A percentile compares a stretch with the other conserved stretches of the same genome.
These are phyloP conservation scores for Megalopta genalis DNA, from an alignment of 1,140 invertebrate genomes.

Conservation along the genomic window DNA sequence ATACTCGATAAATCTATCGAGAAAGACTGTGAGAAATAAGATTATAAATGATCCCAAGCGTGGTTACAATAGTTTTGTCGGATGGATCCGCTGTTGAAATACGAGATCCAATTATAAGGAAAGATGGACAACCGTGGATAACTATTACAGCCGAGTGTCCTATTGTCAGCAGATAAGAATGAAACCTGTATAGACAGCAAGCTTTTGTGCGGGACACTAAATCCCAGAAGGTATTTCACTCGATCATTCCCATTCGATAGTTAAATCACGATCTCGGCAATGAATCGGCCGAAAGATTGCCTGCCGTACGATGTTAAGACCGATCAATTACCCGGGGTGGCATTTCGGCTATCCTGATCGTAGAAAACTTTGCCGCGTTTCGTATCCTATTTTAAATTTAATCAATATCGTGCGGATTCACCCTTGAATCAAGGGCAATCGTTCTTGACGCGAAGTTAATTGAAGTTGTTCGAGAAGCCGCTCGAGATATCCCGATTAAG, in stretches of 20 bases:
- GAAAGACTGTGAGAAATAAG: no score
- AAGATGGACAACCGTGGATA: no score
- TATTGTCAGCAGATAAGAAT: no score
- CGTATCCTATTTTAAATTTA: slow-evolving; percentile 51
- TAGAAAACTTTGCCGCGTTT: slow-evolving; percentile 27
- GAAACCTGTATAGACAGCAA: no score
- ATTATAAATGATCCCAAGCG: no score
- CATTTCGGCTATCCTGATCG: slow-evolving; percentile 33
- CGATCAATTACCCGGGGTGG: slow-evolving; percentile 48
- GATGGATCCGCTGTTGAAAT: no score
- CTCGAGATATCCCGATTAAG: slow-evolving; percentile 61
- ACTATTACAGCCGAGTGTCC: no score
- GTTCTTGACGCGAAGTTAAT: slow-evolving; percentile 56
- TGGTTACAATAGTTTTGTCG: no score
- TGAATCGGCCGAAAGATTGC: not conserved
- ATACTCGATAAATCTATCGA: no score
- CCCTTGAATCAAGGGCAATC: slow-evolving; percentile 59
- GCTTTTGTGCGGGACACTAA: no score
- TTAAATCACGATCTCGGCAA: not conserved
- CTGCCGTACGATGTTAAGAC: not conserved
- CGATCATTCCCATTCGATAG: not conserved
- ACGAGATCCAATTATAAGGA: no score
- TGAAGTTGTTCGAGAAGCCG: slow-evolving; percentile 56
- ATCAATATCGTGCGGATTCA: slow-evolving; percentile 58
- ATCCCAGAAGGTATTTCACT: no score